Conservation (phyloP, 2,113 vertebrate species). For the Pedionomus torquatus region DNA sequence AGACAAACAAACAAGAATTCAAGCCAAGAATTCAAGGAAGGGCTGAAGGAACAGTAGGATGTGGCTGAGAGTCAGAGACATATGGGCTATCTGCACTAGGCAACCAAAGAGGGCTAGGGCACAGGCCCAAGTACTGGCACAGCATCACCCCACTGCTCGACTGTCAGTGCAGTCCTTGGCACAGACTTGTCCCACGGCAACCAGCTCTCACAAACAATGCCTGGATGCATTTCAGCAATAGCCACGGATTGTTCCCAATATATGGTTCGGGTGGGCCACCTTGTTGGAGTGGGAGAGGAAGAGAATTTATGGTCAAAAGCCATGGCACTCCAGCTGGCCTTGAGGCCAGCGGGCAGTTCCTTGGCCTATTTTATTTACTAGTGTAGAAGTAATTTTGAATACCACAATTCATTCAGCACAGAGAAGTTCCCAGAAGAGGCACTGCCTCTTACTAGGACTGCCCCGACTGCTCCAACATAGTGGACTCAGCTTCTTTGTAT, state of each 20-base stretch:
- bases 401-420: neutral
- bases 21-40: conserved; percentile 35
- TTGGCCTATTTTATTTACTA: neutral
- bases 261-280: neutral
- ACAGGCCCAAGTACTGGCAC: neutral
- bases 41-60: conserved; percentile 1
- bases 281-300: neutral
- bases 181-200: neutral
- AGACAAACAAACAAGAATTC: neutral
- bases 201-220: neutral
- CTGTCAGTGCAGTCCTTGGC: neutral
- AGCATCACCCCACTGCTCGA: neutral
- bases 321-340: neutral
- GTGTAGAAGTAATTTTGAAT: neutral
- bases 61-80: neutral
- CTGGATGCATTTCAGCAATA: neutral
- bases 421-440: neutral
- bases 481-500: neutral
- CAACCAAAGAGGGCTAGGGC: conserved; percentile 8
- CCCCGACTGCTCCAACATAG: neutral
- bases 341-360: neutral
- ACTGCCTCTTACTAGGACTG: neutral
- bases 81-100: neutral
- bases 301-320: neutral
- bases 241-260: neutral